Conservation (phyloP, 2,113 vertebrate genomes). For the Empidonax alnorum region DNA sequence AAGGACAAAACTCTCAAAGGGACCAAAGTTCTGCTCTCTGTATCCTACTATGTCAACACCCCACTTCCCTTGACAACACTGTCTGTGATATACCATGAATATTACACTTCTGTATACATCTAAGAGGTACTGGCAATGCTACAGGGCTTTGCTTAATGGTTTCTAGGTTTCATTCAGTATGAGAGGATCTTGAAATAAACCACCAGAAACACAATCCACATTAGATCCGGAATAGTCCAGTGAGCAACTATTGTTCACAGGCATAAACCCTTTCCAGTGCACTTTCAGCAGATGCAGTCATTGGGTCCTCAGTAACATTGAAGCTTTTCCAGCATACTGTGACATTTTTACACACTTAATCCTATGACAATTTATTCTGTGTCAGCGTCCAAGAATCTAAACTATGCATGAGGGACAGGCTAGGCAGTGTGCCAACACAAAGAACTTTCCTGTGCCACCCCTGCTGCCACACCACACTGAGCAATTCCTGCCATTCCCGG, state of each 20-base stretch:
- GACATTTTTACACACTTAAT: not conserved
- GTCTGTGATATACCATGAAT: not conserved
- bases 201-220: not conserved
- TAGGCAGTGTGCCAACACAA: not conserved
- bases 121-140: not conserved
- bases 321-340: not conserved
- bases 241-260: not conserved
- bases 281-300: not conserved
- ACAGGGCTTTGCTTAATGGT: not conserved
- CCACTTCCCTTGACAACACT: not conserved
- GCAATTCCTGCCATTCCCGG: not conserved
- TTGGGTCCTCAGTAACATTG: not conserved
- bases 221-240: not conserved
- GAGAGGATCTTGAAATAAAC: not conserved
- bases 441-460: not conserved
- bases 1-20: not conserved
- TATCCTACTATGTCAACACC: not conserved
- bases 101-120: not conserved
- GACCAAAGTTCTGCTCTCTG: not conserved
- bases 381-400: not conserved
- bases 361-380: not conserved
- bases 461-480: not conserved
- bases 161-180: not conserved
- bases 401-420: not conserved
- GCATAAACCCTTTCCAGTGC: not conserved